These are phyloP conservation scores for Potamarius usumacintae DNA, from an alignment of 2,113 vertebrate species.

Conservation along the genomic window DNA sequence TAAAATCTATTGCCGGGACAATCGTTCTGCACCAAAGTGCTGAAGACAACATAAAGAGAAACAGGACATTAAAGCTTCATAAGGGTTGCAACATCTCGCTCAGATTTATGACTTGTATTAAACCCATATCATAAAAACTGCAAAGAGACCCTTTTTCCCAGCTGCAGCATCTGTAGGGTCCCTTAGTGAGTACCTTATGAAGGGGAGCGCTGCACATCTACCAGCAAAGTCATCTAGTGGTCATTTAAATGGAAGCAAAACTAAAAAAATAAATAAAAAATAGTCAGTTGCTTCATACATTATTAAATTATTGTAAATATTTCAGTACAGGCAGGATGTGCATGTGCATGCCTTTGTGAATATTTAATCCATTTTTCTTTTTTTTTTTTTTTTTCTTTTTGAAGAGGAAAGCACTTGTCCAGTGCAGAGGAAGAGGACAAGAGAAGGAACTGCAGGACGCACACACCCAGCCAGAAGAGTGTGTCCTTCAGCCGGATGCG, in stretches of 20 bases:
- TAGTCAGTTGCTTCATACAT: constrained; percentile 58
- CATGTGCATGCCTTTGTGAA: constrained; percentile 59
- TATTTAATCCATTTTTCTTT: constrained; percentile 62
- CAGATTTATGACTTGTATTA: constrained; percentile 56
- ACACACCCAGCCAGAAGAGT: constrained; percentile 21
- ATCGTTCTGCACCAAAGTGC: background rate
- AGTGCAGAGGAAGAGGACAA: constrained; percentile 44
- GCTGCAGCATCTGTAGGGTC: constrained; percentile 47
- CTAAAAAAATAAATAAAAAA: background rate
- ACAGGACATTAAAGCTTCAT: background rate
- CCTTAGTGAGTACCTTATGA: constrained; percentile 52
- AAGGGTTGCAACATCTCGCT: background rate
- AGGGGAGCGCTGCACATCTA: constrained; percentile 52
- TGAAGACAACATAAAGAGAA: background rate
- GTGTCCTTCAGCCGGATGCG: constrained; percentile 30
- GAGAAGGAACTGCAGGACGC: constrained; percentile 42
- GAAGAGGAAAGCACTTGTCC: constrained; percentile 61
- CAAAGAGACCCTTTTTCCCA: constrained; percentile 54
- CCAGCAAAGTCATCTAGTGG: constrained; percentile 64
- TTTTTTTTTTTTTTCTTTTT: constrained; percentile 28
- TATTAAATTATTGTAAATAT: constrained; percentile 75
- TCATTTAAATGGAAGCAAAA: constrained; percentile 56
- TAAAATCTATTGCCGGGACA: background rate
- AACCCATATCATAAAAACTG: constrained; percentile 40
- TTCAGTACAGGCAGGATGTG: constrained; percentile 67